Evolutionary conservation across 2,888 invertebrate species (phyloP).

Genomic region (Aproaerema taeniolella): DNA sequence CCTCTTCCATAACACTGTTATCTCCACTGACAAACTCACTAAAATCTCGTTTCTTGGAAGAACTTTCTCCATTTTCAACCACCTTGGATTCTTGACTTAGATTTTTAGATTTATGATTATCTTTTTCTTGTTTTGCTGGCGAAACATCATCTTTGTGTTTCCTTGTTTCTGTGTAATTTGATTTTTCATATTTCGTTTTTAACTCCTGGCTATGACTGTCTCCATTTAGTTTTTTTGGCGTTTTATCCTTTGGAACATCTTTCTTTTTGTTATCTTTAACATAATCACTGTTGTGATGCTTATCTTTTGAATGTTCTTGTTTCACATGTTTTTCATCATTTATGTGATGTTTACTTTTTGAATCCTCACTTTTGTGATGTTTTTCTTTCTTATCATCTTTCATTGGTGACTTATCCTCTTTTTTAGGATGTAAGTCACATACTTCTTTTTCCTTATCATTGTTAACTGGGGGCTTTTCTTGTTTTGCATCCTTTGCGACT

Average conservation of each 20-base stretch:
- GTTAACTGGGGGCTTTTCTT: conserved; percentile 8
- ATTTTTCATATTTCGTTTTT: conserved; percentile 11
- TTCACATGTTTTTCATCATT: no score
- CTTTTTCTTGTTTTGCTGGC: background rate
- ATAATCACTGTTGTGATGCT: no score
- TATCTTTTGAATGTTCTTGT: no score
- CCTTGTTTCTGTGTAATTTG: conserved; percentile 17
- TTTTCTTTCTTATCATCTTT: conserved; percentile 1
- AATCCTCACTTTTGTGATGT: background rate
- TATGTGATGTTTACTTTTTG: conserved; percentile 2
- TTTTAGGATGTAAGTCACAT: background rate
- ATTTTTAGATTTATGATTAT: conserved; percentile 2
- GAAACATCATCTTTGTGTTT: conserved; percentile 4
- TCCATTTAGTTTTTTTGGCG: conserved; percentile 3
- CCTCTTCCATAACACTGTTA: conserved; percentile 13
- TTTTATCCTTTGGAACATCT: background rate
- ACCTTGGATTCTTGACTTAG: background rate
- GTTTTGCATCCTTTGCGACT: conserved; percentile 11
- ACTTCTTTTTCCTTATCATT: background rate
- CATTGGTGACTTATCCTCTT: background rate
- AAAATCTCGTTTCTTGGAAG: conserved; percentile 28
- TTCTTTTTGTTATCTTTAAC: background rate
- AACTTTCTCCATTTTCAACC: conserved; percentile 7
- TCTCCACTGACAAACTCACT: conserved; percentile 43
- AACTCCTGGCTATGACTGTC: conserved; percentile 12